These are phyloP conservation scores for Manis pentadactyla DNA, from an alignment of 2,797 vertebrate species.

Conservation along the genomic window DNA sequence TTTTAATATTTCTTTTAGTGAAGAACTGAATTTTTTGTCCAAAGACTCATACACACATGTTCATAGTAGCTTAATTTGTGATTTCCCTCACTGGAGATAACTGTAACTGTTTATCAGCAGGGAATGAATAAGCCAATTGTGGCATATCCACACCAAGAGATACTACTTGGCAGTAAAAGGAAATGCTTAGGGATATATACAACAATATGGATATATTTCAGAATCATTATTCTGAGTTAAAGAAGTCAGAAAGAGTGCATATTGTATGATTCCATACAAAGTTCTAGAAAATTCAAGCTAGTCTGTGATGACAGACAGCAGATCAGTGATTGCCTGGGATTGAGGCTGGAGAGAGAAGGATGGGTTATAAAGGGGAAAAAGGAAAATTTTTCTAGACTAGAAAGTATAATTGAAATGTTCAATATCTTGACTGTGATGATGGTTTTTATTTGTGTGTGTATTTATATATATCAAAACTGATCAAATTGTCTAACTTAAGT, in stretches of 20 bases:
- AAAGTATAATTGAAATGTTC: not conserved
- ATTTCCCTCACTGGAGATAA: not conserved
- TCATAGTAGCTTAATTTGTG: not conserved
- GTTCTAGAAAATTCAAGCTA: not conserved
- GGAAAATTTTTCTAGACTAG: not conserved
- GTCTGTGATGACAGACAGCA: not conserved
- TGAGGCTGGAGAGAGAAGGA: not conserved
- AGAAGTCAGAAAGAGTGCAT: not conserved
- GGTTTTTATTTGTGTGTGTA: not conserved
- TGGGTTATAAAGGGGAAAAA: not conserved
- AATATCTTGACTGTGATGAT: not conserved
- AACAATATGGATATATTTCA: not conserved
- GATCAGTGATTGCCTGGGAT: not conserved
- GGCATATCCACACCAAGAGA: not conserved
- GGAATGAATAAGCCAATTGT: not conserved
- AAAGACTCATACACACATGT: not conserved
- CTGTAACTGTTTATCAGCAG: not conserved
- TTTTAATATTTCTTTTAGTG: not conserved
- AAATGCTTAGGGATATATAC: not conserved
- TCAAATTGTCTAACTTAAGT: not conserved
- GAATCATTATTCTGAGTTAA: not conserved
- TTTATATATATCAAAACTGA: not conserved
- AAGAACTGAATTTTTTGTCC: not conserved
- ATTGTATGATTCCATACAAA: not conserved
- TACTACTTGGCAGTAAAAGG: not conserved